These are phyloP conservation scores for Leptopilina myrica DNA, from an alignment of 2,888 invertebrate species.

Conservation along the genomic window DNA sequence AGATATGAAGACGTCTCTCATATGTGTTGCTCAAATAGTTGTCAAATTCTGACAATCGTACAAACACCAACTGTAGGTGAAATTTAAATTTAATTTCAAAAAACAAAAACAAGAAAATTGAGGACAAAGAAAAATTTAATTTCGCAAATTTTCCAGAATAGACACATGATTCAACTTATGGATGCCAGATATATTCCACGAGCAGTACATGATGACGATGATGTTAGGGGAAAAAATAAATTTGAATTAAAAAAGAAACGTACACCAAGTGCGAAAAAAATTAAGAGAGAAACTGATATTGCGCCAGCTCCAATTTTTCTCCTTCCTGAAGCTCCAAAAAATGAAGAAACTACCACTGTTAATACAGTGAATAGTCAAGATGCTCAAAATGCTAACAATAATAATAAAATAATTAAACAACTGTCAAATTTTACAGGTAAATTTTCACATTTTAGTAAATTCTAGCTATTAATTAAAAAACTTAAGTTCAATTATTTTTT, in stretches of 20 bases:
- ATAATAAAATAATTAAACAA: no score
- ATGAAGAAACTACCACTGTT: neutral
- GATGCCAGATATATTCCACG: slow-evolving; percentile 17
- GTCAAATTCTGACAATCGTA: slow-evolving; percentile 57
- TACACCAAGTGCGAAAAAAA: neutral
- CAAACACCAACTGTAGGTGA: slow-evolving; percentile 53
- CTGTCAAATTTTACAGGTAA: no score
- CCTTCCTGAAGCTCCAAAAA: neutral
- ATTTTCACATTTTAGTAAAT: no score
- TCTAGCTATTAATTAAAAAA: neutral
- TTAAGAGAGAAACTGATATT: neutral
- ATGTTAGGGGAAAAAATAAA: neutral
- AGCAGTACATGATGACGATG: neutral
- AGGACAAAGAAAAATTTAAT: neutral
- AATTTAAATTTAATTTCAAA: neutral
- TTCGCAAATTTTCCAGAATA: neutral
- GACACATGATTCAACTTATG: slow-evolving; percentile 21
- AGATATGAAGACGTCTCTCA: slow-evolving; percentile 59
- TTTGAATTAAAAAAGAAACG: neutral
- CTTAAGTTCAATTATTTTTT: neutral
- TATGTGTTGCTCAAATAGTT: slow-evolving; percentile 58
- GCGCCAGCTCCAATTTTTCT: slow-evolving; percentile 5
- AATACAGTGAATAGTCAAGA: neutral
- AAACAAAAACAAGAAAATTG: no score
- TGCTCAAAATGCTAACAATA: no score